These are phyloP conservation scores for Cydia splendana DNA, from an alignment of 1,140 invertebrate species.

Conservation along the genomic window DNA sequence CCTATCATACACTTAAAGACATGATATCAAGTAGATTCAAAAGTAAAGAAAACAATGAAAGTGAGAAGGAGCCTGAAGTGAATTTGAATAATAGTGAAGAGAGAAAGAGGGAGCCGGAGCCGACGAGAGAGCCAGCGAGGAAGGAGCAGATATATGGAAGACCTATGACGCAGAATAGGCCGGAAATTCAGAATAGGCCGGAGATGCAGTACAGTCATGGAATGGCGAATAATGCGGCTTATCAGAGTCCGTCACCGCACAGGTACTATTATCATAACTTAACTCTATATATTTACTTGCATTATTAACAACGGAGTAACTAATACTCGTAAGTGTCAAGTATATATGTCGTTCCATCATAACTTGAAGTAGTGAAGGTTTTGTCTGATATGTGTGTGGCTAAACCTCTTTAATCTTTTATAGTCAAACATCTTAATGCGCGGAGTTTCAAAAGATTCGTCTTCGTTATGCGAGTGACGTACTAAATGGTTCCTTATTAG, in stretches of 20 bases:
- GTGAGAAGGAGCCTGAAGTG: conserved; percentile 80
- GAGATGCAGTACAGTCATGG: conserved; percentile 68
- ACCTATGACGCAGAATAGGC: conserved; percentile 79
- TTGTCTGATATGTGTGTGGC: too few species aligned
- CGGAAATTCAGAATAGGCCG: conserved; percentile 48
- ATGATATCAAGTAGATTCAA: conserved; percentile 91
- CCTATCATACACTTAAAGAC: conserved; percentile 91
- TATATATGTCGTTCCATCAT: too few species aligned
- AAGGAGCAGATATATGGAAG: conserved; percentile 82
- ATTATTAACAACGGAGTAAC: too few species aligned
- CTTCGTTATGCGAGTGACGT: too few species aligned
- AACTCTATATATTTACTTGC: not conserved
- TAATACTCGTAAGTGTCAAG: too few species aligned
- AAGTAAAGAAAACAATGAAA: conserved; percentile 80
- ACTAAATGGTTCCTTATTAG: too few species aligned
- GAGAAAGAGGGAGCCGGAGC: conserved; percentile 74
- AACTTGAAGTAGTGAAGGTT: too few species aligned
- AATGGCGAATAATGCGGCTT: conserved; percentile 66
- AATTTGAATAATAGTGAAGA: conserved; percentile 85
- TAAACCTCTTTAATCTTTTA: too few species aligned
- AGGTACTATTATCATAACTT: conserved; percentile 47
- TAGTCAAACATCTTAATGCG: too few species aligned
- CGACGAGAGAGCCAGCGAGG: conserved; percentile 63
- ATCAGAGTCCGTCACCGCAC: conserved; percentile 70
- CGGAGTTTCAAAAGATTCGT: too few species aligned